Percentiles rank a stretch among this genome's conserved stretches.
These are phyloP conservation scores for Drosophila kuntzei DNA, from an alignment of 2,888 invertebrate species.

Conservation along the genomic window DNA sequence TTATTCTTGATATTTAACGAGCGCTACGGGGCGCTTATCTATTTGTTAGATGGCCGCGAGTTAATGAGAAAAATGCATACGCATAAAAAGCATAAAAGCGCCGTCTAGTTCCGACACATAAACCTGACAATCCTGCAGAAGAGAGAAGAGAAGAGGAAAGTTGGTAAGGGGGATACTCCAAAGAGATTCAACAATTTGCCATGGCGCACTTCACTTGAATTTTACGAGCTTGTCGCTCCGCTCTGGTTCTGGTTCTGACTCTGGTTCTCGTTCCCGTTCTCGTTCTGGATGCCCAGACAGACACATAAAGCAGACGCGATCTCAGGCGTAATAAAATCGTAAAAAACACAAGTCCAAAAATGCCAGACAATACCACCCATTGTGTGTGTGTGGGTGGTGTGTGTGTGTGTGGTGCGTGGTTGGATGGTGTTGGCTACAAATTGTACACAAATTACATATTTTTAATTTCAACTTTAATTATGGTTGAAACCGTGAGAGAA, in stretches of 20 bases:
- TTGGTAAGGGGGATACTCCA: background rate
- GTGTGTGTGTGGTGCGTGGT: constrained; percentile 4
- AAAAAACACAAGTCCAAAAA: constrained; percentile 47
- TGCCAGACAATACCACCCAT: constrained; percentile 35
- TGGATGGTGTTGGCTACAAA: constrained; percentile 23
- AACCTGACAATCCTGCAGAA: constrained; percentile 37
- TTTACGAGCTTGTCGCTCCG: constrained; percentile 55
- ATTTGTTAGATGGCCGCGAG: constrained; percentile 61
- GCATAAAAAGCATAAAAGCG: constrained; percentile 62
- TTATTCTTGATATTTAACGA: constrained; percentile 57
- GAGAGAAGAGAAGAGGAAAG: background rate
- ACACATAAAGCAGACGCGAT: constrained; percentile 71
- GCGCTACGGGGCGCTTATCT: constrained; percentile 65
- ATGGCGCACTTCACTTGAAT: constrained; percentile 36
- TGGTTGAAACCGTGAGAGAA: constrained; percentile 13
- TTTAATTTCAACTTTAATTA: constrained; percentile 68
- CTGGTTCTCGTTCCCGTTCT: background rate
- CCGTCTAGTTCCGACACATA: constrained; percentile 74
- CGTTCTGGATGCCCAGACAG: constrained; percentile 39
- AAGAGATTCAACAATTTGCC: constrained; percentile 27
- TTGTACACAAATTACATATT: constrained; percentile 42
- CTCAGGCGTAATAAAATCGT: constrained; percentile 65
- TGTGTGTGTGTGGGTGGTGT: constrained; percentile 10
- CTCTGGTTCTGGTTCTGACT: constrained; percentile 1
- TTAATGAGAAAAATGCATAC: constrained; percentile 76